A percentile compares a stretch with the other conserved stretches of the same genome.
Evolutionary conservation across 1,140 invertebrate species (phyloP).

Genomic region (Pogonus chalceus): DNA sequence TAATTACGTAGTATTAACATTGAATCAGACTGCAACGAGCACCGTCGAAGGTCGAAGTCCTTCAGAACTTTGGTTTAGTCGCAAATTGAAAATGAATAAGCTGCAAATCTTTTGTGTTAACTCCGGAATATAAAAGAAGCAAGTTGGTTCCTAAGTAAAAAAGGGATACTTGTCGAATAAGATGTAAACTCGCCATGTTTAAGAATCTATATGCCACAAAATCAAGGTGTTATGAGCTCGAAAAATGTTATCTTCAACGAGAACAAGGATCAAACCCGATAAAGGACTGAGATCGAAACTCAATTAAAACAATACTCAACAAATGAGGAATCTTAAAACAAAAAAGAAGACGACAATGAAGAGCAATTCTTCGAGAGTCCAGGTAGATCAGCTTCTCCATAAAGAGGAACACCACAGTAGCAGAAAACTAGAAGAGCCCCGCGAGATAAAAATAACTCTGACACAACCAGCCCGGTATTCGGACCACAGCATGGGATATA

Average conservation of each 20-base stretch:
- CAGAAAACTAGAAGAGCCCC: no score
- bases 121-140: slow-evolving; percentile 21
- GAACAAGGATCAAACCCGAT: no score
- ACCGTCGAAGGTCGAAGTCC: slow-evolving; percentile 17
- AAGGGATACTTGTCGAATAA: slow-evolving; percentile 24
- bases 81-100: slow-evolving; percentile 14
- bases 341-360: no score
- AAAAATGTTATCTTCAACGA: not conserved
- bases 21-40: slow-evolving; percentile 26
- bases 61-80: slow-evolving; percentile 23
- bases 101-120: slow-evolving; percentile 18
- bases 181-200: not conserved
- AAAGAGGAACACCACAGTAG: no score
- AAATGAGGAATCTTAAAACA: no score
- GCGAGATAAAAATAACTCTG: no score
- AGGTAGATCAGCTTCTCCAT: no score
- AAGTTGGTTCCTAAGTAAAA: slow-evolving; percentile 23
- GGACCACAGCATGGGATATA: no score
- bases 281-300: no score
- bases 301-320: no score
- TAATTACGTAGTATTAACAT: not conserved
- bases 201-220: not conserved
- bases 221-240: slow-evolving; percentile 7
- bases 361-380: no score
- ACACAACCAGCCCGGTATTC: no score